A percentile compares a stretch with the other conserved stretches of the same genome.
Evolutionary conservation across 2,113 vertebrate species (phyloP).

Genomic region (Pao palembangensis): DNA sequence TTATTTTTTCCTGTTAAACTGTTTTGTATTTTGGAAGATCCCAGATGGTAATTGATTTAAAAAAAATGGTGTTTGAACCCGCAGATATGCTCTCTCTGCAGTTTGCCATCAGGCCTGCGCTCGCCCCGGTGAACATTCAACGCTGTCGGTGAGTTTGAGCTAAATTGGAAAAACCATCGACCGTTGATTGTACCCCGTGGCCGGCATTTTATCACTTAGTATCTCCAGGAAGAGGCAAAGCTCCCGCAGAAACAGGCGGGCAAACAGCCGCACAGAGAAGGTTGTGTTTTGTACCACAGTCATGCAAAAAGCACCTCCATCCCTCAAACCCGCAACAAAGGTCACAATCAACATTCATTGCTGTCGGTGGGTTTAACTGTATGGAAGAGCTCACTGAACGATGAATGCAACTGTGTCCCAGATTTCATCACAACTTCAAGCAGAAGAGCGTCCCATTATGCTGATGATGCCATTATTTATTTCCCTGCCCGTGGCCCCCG

Average conservation of each 20-base stretch:
- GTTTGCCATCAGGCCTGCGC: constrained; percentile 68
- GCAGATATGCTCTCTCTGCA: constrained; percentile 51
- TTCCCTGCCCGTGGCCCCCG: constrained; percentile 13
- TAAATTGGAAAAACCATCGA: constrained; percentile 98
- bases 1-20: no score
- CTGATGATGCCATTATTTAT: constrained; percentile 62
- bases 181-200: constrained; percentile 99
- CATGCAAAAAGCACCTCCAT: constrained; percentile 10
- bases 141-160: constrained; percentile 99
- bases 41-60: no score
- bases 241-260: background rate
- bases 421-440: constrained; percentile 67
- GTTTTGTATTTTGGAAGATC: no score
- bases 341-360: constrained; percentile 99
- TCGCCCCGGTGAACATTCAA: constrained; percentile 95
- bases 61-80: constrained; percentile 24
- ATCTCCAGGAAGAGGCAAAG: background rate
- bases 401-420: constrained; percentile 99
- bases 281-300: background rate
- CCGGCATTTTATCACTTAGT: constrained; percentile 67
- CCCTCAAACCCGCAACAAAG: constrained; percentile 64
- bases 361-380: constrained; percentile 99
- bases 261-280: background rate
- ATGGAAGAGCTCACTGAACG: constrained; percentile 98
- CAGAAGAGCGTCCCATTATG: constrained; percentile 55